Base-by-base conservation (phyloP, 2,888 invertebrate genomes). In the Drosophila longiperda region DNA sequence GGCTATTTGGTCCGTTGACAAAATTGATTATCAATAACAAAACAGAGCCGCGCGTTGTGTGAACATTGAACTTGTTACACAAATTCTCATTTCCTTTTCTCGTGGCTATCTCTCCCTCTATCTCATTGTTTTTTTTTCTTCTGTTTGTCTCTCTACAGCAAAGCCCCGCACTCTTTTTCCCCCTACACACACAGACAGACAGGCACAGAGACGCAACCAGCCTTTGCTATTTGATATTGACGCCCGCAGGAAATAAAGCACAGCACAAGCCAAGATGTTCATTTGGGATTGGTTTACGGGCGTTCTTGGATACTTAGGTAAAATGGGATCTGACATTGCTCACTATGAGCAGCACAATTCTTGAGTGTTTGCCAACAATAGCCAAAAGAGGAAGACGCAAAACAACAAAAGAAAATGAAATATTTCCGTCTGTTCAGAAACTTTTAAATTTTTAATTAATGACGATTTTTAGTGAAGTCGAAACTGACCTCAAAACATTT, bases 271-370 rank as follows among this genome's bases (percentile, higher is more conserved):
- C 80, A 89, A 84, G 92, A 98, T 98, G 98, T 98, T 98, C 95
- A 96, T 98, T 94, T 97, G 97, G 97, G 98, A 98, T 94, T 98
- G 98, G 98, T 97, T 98, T 93, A 97, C 98, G 93, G 97, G 98
- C 91, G 97, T 98, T 92, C 95, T 98, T 92, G 97, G 97, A 93
- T 98, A 97, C 94, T 95, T 98, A 93, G 98, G 98, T 98, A 93
- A 53, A 54, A 53, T 78, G 65, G 75, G 74, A 81, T 78, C 79
- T 77, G 78, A 77, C 75, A 77, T 82, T 83, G 74, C 54, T 71
- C 23, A 66, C 65, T 68, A 45, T 78, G 75, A 50, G 52, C 54
- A 50, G 49, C 52, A 66, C 74, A 67, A 78, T 82, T 87, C 75
- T 91, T 91, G 91, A 91, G 80, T 82, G 65, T 75, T 83, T 91